Evolutionary conservation across 1,140 invertebrate species (phyloP), one percentile per base, ranked within the genome.

Genomic region (Coptotermes formosanus): DNA sequence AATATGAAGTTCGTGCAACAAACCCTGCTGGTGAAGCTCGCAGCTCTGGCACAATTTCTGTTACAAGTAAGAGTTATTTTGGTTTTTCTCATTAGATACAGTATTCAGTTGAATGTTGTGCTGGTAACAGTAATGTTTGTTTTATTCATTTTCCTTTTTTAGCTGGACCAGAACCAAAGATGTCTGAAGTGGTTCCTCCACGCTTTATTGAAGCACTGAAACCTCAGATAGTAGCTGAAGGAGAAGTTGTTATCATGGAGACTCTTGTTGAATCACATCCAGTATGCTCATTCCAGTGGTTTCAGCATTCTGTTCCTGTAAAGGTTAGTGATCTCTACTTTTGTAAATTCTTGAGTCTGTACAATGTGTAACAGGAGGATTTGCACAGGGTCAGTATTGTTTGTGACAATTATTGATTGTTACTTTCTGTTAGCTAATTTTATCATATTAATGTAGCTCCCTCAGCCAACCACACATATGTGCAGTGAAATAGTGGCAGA

Each of bases 211-310:
- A 95, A 90, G 93, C 94, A 23, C 91, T 97, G 64, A 91, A 94
- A 88, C 95, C 96, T 16, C 94, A 95, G 90, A 92, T 93, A 87
- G 95, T 96, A 86, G 92, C 92, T 43, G 91, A 94, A 88, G 95
- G 95, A 85, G 95, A 97, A 90, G 95, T 96, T 69, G 94, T 95
- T 6, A 94, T 97, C 83, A 91, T 97, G 88, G 96, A 97, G 92
- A 94, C 94, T 23, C 90, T 92, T 86, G 96, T 97, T 3, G 93
- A 94, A 87, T 96, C 97, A 1, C 93, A 92, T 89, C 97, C 97
- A 23, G 92, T 93, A 82, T 96, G 96, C 43, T 96, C 95, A 38
- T 97, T 98, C 92, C 95, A 96, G 89, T 98, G 97, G 97, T 97
- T 95, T 90, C 93, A 95, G 85, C 94, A 96, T 87, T 91, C 90